Evolutionary conservation across 2,113 vertebrate genomes (phyloP), one percentile per base, ranked within the genome.

Genomic region (Neolamprologus sp.): DNA sequence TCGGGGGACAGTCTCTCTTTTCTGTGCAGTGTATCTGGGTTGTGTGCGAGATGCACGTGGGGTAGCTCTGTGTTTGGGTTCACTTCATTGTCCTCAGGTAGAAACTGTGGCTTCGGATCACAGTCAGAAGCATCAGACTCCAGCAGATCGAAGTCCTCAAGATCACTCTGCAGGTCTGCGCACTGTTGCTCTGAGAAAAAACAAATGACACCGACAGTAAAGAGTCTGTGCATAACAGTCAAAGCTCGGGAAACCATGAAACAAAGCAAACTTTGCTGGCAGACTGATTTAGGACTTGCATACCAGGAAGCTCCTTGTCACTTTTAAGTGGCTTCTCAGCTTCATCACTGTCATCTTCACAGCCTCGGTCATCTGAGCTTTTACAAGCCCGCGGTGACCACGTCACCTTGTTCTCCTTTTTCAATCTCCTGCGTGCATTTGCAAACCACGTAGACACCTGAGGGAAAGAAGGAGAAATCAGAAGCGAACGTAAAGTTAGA

Each of bases 371-470:
- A 0, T 99, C 98, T 0, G 97, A 95, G 37, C 97, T 97, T 91
- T 99, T 99, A 93, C 97, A 98, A 86, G 95, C 93, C 40, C 98
- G 94, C 0, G 98, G 98, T 0, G 98, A 97, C 98, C 98, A 99
- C 3, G 98, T 98, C 96, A 98, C 97, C 92, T 98, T 98, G 92
- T 98, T 98, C 89, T 98, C 97, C 88, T 99, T 99, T 95, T 99
- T 99, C 85, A 99, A 97, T 88, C 98, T 96, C 75, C 98, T 95
- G 89, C 98, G 96, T 13, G 98, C 98, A 30, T 98, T 98, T 86
- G 98, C 98, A 87, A 98, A 98, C 98, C 98, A 98, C 13, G 97
- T 98, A 63, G 97, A 98, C 83, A 98, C 97, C 95, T 96, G 83
- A 58, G 16, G 16, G 30, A 49, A 33, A 4, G 23, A 60, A 26